phyloP scores from a whole-genome alignment of 2,888 invertebrate species.

The Andrena fulva region DNA sequence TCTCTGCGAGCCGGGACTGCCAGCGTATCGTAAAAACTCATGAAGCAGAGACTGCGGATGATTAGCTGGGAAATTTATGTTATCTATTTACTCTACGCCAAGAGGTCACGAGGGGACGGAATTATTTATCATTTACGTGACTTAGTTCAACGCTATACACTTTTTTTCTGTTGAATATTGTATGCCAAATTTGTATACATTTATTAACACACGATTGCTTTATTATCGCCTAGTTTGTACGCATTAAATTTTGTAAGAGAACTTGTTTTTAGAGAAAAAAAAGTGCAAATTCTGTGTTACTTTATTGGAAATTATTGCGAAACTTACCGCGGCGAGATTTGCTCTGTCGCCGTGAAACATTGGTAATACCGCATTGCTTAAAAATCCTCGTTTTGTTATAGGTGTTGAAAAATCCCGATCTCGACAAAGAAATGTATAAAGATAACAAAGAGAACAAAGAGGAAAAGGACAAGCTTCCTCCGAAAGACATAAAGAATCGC shows the following conservation, averaged over 20 bases:
- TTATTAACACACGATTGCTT: slow-evolving; percentile 54
- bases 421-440: slow-evolving; percentile 78
- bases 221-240: slow-evolving; percentile 54
- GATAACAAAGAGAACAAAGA: slow-evolving; percentile 83
- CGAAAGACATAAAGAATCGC: slow-evolving; percentile 82
- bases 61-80: slow-evolving; percentile 68
- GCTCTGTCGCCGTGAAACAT: slow-evolving; percentile 8
- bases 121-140: slow-evolving; percentile 34
- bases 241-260: slow-evolving; percentile 64
- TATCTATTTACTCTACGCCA: slow-evolving; percentile 41
- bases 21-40: slow-evolving; percentile 68
- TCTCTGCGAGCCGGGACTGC: slow-evolving; percentile 48
- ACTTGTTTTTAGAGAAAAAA: slow-evolving; percentile 50
- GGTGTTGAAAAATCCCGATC: slow-evolving; percentile 83
- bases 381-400: slow-evolving; percentile 60
- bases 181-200: slow-evolving; percentile 61
- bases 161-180: slow-evolving; percentile 47
- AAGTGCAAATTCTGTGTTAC: slow-evolving; percentile 40
- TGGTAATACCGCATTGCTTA: slow-evolving; percentile 25
- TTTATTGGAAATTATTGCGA: slow-evolving; percentile 45
- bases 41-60: slow-evolving; percentile 59
- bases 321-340: neutral
- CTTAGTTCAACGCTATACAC: slow-evolving; percentile 40
- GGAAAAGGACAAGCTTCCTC: slow-evolving; percentile 80
- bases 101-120: slow-evolving; percentile 28